Base-by-base conservation (phyloP, 1,140 invertebrate genomes). In the Papilio polyxenes region DNA sequence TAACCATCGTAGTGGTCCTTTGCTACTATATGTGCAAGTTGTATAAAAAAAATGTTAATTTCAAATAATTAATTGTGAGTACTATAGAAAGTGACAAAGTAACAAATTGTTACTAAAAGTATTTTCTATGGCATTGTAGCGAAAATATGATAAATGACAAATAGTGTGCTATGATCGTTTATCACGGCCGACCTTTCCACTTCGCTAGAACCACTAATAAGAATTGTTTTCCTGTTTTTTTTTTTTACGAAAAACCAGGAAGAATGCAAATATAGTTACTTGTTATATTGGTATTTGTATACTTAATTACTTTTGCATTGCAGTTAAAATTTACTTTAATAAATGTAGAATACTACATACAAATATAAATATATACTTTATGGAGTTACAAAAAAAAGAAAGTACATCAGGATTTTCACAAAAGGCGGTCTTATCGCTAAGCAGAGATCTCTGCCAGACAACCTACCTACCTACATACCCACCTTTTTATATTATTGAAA, bases 171-270 rank as follows among this genome's bases (percentile, higher is more conserved):
- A 5, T 83, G 23, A 44, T 83, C 81, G 77, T 81, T 79, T 76
- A 81, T 81, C 59, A 72, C 9, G 13, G 31, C n/a, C 56, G 75
- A 83, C 83, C 80, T 81, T 83, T 83, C 65, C 80, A 76, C 49
- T 59, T 81, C 83, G 75, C 44, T 56, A 51, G 62, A n/a, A 62
- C 62, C 23, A 53, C 62, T 83, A 83, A 83, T 81, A 81, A 83
- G 65, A 81, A 65, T 76, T 7, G 59, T 37, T 72, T 37, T 72
- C 13, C 31, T 4, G 11, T 40, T 72, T n/a, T n/a, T 31, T 31
- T 31, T 31, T 31, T 17, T 13, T 0, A 37, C 15, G 37, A 8
- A 59, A 59, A 9, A 11, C 51, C 15, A 59, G 5, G 8, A 59
- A 59, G 1, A 9, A 59, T 59, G n/a, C 15, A 59, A n/a, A n/a